Evolutionary conservation across 2,888 invertebrate species (phyloP).

Genomic region (Ornithoptera priamus): DNA sequence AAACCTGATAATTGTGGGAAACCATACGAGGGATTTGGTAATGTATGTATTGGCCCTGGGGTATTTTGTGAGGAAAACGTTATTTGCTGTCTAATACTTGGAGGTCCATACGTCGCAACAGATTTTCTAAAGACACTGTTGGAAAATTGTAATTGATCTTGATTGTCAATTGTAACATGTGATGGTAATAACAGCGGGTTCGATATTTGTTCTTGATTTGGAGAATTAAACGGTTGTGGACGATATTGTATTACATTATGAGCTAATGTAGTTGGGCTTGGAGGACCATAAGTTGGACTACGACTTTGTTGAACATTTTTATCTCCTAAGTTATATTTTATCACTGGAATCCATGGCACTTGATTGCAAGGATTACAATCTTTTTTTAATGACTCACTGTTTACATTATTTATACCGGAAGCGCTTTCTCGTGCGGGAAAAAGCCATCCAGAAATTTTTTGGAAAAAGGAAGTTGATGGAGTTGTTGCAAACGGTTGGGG

Average conservation of each 20-base stretch:
- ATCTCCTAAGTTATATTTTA: slow-evolving; percentile 68
- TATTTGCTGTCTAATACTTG: slow-evolving; percentile 55
- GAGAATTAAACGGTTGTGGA: slow-evolving; percentile 50
- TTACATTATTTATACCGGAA: slow-evolving; percentile 47
- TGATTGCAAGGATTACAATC: slow-evolving; percentile 89
- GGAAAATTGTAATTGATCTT: slow-evolving; percentile 42
- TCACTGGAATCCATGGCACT: slow-evolving; percentile 90
- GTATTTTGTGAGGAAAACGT: slow-evolving; percentile 60
- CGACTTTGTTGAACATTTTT: slow-evolving; percentile 56
- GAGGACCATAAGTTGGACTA: slow-evolving; percentile 66
- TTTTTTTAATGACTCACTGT: slow-evolving; percentile 65
- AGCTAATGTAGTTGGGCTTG: slow-evolving; percentile 61
- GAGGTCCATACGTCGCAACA: slow-evolving; percentile 57
- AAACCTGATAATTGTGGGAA: slow-evolving; percentile 41
- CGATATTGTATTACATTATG: slow-evolving; percentile 49
- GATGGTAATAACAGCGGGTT: slow-evolving; percentile 50
- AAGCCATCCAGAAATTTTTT: slow-evolving; percentile 81
- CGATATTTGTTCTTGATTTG: slow-evolving; percentile 42
- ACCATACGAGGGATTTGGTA: slow-evolving; percentile 38
- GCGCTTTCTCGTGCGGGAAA: slow-evolving; percentile 75
- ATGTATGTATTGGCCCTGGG: slow-evolving; percentile 55
- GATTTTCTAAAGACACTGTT: slow-evolving; percentile 41
- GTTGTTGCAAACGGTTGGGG: slow-evolving; percentile 70
- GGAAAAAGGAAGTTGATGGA: slow-evolving; percentile 76
- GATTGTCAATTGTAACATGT: slow-evolving; percentile 57